Percentiles rank a stretch among this genome's conserved stretches.
Evolutionary conservation across 1,140 invertebrate genomes (phyloP).

Genomic region (Tetramorium simillimum): DNA sequence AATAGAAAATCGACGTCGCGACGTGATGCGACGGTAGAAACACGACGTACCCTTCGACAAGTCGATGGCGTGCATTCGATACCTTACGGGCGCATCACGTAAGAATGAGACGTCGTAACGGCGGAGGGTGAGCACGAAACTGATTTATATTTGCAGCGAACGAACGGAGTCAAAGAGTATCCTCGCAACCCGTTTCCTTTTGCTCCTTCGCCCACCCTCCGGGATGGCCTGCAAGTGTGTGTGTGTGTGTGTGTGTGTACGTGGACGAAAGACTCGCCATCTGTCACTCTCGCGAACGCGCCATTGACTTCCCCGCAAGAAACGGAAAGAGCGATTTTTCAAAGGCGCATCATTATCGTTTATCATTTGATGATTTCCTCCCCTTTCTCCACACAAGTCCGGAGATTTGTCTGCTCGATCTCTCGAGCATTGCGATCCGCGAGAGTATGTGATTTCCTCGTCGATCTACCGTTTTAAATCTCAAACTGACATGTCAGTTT

Average conservation of each 20-base stretch:
- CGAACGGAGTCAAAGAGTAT: conserved; percentile 35
- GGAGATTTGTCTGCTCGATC: conserved; percentile 27
- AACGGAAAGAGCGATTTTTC: conserved; percentile 52
- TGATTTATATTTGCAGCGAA: conserved; percentile 55
- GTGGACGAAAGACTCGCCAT: conserved; percentile 45
- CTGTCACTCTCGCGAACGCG: conserved; percentile 55
- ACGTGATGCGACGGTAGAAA: conserved; percentile 49
- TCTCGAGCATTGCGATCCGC: conserved; percentile 5
- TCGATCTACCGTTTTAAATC: background rate
- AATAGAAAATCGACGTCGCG: conserved; percentile 48
- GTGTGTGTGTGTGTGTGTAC: background rate
- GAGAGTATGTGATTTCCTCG: background rate
- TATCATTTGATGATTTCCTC: conserved; percentile 58
- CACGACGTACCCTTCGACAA: conserved; percentile 34
- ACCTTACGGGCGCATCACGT: conserved; percentile 35
- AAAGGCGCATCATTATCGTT: conserved; percentile 55
- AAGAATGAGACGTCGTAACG: conserved; percentile 53
- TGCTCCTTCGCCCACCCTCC: background rate
- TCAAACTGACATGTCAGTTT: background rate
- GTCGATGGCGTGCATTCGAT: conserved; percentile 37
- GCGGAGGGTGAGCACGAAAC: conserved; percentile 27
- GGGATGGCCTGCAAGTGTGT: background rate
- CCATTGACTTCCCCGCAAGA: conserved; percentile 55
- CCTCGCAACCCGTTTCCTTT: conserved; percentile 40
- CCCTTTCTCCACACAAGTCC: conserved; percentile 20